A percentile compares a stretch with the other conserved stretches of the same genome.
These are phyloP conservation scores for Electrona antarctica DNA, from an alignment of 2,113 vertebrate genomes.

Conservation along the genomic window DNA sequence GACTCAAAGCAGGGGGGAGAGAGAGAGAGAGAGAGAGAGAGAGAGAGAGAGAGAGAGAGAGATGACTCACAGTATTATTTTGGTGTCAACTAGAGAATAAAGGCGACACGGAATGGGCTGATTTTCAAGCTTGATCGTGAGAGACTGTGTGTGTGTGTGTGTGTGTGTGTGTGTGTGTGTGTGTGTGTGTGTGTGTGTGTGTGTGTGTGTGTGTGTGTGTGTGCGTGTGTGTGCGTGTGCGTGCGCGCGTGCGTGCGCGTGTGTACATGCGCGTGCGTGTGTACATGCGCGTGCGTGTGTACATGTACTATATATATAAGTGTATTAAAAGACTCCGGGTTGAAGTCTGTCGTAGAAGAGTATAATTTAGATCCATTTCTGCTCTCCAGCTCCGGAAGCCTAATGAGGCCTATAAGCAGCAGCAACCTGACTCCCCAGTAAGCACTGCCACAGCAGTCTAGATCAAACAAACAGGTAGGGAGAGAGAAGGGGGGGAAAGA, in stretches of 20 bases:
- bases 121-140: conserved; percentile 69
- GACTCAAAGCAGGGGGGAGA: conserved; percentile 25
- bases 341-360: conserved; percentile 64
- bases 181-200: conserved; percentile 8
- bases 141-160: neutral
- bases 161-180: neutral
- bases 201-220: conserved; percentile 25
- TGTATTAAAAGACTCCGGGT: conserved; percentile 15
- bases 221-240: too few species aligned
- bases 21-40: conserved; percentile 3
- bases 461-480: conserved; percentile 72
- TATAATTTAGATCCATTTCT: conserved; percentile 74
- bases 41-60: conserved; percentile 44
- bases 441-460: conserved; percentile 57
- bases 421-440: conserved; percentile 44
- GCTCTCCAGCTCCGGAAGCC: conserved; percentile 59
- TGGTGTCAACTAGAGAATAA: conserved; percentile 71
- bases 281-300: too few species aligned
- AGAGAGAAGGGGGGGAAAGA: conserved; percentile 15
- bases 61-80: conserved; percentile 70
- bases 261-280: too few species aligned
- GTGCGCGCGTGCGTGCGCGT: too few species aligned
- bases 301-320: too few species aligned
- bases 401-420: conserved; percentile 75
- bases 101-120: conserved; percentile 70